A percentile compares a stretch with the other conserved stretches of the same genome.
Conservation (phyloP, 1,140 invertebrate genomes). For the Pogonomyrmex californicus region DNA sequence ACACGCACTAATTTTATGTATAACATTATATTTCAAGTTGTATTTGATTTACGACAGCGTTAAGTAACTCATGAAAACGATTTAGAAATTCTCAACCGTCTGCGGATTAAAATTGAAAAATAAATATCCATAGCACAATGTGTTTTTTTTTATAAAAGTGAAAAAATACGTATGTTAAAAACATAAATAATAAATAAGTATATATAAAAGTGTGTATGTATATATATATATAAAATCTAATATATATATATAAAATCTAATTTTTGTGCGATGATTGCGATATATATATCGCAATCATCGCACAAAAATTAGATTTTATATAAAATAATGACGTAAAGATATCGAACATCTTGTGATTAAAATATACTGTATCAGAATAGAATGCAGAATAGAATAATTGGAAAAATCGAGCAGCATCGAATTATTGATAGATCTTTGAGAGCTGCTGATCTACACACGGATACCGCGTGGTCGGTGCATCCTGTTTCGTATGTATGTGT, state of each 20-base stretch:
- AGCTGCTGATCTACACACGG: not conserved
- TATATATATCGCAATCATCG: too few relatives aligned
- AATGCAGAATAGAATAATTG: not conserved
- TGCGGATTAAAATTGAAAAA: not conserved
- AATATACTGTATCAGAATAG: not conserved
- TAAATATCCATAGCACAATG: not conserved
- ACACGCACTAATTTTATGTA: not conserved
- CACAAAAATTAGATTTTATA: not conserved
- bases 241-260: too few relatives aligned
- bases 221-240: too few relatives aligned
- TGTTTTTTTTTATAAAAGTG: not conserved
- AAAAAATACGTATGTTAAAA: not conserved
- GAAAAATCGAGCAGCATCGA: too few relatives aligned
- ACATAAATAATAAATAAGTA: slow-evolving; percentile 1
- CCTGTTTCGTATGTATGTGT: not conserved
- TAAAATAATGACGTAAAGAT: not conserved
- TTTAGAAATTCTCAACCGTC: not conserved
- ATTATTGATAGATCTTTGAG: slow-evolving; percentile 20
- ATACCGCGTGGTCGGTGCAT: not conserved
- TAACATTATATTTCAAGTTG: not conserved
- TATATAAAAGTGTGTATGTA: too few relatives aligned
- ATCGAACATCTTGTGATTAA: not conserved
- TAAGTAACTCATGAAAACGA: not conserved
- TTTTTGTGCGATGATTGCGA: too few relatives aligned
- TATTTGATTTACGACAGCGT: not conserved